Conservation (phyloP, 1,140 invertebrate genomes). For the Babylonia areolata region DNA sequence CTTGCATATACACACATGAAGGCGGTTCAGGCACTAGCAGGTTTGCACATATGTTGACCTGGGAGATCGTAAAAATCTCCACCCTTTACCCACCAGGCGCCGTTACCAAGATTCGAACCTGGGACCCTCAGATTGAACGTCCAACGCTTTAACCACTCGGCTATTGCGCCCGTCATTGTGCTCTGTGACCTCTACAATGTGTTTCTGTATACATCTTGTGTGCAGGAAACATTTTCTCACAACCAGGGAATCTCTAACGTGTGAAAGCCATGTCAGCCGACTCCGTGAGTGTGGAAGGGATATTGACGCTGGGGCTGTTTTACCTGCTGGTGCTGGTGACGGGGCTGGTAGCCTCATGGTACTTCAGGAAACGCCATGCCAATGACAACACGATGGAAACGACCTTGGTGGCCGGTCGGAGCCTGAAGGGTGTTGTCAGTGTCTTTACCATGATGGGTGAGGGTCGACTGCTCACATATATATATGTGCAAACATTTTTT, state of each 20-base stretch:
- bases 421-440: conserved; percentile 66
- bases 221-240: not conserved
- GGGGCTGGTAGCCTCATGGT: conserved; percentile 52
- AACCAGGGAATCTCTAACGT: not conserved
- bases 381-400: conserved; percentile 54
- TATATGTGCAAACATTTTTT: not conserved
- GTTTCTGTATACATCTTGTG: not conserved
- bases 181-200: no score
- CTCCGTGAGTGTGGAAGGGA: conserved; percentile 44
- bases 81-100: no score
- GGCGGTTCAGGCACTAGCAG: no score
- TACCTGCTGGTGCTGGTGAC: conserved; percentile 55
- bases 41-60: no score
- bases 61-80: no score
- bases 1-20: no score
- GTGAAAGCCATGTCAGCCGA: conserved; percentile 37
- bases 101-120: no score
- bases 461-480: not conserved
- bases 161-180: no score
- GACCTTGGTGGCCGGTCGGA: conserved; percentile 68
- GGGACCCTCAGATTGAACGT: no score
- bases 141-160: no score
- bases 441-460: conserved; percentile 74
- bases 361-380: conserved; percentile 45
- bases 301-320: conserved; percentile 52